Conservation (phyloP, 92 coral and sea anemone genomes). For the Zoanthus sansibaricus region DNA sequence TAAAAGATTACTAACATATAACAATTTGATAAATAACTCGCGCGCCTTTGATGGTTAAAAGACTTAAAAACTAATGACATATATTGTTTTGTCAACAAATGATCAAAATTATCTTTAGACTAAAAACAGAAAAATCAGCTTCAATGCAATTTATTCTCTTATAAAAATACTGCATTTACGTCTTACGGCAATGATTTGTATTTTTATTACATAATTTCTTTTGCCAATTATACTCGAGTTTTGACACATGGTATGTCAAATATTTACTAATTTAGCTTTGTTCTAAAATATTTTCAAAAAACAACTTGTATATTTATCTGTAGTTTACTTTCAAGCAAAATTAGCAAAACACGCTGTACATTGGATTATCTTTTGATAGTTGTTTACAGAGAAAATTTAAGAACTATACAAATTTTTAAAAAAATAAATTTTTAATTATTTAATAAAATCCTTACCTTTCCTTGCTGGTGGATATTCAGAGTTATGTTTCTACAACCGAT, state of each 20-base stretch:
- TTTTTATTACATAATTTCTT: too few relatives aligned
- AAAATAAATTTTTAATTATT: neutral
- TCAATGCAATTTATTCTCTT: too few relatives aligned
- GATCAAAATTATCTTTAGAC: too few relatives aligned
- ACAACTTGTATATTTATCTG: neutral
- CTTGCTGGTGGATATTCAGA: slow-evolving; percentile 78
- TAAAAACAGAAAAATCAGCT: too few relatives aligned
- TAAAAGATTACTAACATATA: neutral
- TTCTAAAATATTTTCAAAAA: neutral
- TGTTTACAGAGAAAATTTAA: neutral
- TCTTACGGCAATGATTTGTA: too few relatives aligned
- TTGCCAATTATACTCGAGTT: too few relatives aligned
- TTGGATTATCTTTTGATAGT: neutral
- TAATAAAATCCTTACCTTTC: slow-evolving; percentile 67
- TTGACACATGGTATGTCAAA: neutral
- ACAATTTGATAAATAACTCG: neutral
- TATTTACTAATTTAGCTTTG: neutral
- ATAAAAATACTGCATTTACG: too few relatives aligned
- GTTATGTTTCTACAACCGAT: slow-evolving; percentile 78
- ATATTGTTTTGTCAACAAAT: too few relatives aligned
- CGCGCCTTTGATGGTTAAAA: neutral
- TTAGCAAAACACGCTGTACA: neutral
- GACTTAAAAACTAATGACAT: too few relatives aligned
- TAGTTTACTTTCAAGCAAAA: neutral
- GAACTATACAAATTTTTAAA: neutral